A percentile compares a stretch with the other conserved stretches of the same genome.
These are phyloP conservation scores for Agriopis leucophaearia DNA, from an alignment of 2,888 invertebrate genomes.

Conservation along the genomic window DNA sequence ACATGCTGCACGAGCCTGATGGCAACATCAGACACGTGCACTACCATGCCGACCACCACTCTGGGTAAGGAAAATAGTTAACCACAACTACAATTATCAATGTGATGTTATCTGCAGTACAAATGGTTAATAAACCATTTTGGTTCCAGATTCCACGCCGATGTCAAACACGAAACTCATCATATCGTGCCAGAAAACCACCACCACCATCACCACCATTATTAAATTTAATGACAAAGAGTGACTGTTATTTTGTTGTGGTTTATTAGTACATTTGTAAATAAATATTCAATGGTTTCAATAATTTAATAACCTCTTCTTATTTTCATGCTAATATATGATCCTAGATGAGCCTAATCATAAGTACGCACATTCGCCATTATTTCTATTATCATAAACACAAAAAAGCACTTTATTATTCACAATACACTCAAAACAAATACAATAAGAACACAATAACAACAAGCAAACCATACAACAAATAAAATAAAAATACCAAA, in stretches of 20 bases:
- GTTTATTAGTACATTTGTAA: no score
- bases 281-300: no score
- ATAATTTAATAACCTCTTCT: no score
- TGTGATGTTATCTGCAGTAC: not conserved
- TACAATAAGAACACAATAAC: no score
- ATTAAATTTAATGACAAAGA: not conserved
- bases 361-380: no score
- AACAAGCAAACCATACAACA: no score
- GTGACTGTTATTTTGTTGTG: constrained; percentile 12
- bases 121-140: not conserved
- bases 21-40: constrained; percentile 69
- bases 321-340: no score
- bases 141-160: constrained; percentile 54
- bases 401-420: no score
- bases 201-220: constrained; percentile 48
- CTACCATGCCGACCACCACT: constrained; percentile 57
- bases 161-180: constrained; percentile 56
- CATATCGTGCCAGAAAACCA: constrained; percentile 52
- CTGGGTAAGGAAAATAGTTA: constrained; percentile 52
- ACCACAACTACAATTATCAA: not conserved
- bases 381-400: no score
- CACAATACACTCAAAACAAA: no score
- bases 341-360: no score
- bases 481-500: no score
- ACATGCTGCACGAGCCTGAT: constrained; percentile 80